A percentile compares a stretch with the other conserved stretches of the same genome.
phyloP scores from a whole-genome alignment of 2,797 vertebrate genomes.

The Enteromius radiatus region DNA sequence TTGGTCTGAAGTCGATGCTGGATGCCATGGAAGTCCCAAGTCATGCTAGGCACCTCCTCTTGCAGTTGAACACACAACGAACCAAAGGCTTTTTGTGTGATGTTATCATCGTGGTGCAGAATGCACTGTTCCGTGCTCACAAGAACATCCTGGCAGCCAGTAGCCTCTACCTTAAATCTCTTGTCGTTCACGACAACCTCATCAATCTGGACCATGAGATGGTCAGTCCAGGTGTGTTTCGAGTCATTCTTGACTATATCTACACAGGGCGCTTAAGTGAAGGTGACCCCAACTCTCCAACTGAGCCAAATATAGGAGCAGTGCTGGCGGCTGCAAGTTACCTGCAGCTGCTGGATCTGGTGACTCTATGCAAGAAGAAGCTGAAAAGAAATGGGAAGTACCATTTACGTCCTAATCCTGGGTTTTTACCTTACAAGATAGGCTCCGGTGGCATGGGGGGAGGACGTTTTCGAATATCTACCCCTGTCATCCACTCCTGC shows the following conservation, averaged over 20 bases:
- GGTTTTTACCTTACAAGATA: slow-evolving; percentile 81
- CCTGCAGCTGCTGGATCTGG: slow-evolving; percentile 96
- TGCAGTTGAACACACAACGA: slow-evolving; percentile 98
- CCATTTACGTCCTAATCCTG: slow-evolving; percentile 79
- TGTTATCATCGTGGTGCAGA: slow-evolving; percentile 99
- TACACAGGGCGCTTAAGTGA: slow-evolving; percentile 95
- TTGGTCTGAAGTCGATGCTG: slow-evolving; percentile 95
- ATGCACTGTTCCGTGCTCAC: slow-evolving; percentile 97
- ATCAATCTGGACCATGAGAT: slow-evolving; percentile 99
- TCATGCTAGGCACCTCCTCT: slow-evolving; percentile 98
- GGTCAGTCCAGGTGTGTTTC: slow-evolving; percentile 98
- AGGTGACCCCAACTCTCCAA: slow-evolving; percentile 82
- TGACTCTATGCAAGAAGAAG: slow-evolving; percentile 97
- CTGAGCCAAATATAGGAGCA: slow-evolving; percentile 91
- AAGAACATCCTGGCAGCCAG: slow-evolving; percentile 99
- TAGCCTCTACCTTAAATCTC: slow-evolving; percentile 98
- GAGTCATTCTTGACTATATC: slow-evolving; percentile 98
- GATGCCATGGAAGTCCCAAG: slow-evolving; percentile 97
- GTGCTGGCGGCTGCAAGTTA: slow-evolving; percentile 97
- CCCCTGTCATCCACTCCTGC: slow-evolving; percentile 94
- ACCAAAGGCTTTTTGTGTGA: slow-evolving; percentile 99
- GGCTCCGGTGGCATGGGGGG: slow-evolving; percentile 77
- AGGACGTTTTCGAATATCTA: slow-evolving; percentile 85
- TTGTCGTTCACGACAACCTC: slow-evolving; percentile 99
- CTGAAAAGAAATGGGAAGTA: slow-evolving; percentile 94